phyloP scores from a whole-genome alignment of 2,797 vertebrate genomes.

The Prunella strophiata region DNA sequence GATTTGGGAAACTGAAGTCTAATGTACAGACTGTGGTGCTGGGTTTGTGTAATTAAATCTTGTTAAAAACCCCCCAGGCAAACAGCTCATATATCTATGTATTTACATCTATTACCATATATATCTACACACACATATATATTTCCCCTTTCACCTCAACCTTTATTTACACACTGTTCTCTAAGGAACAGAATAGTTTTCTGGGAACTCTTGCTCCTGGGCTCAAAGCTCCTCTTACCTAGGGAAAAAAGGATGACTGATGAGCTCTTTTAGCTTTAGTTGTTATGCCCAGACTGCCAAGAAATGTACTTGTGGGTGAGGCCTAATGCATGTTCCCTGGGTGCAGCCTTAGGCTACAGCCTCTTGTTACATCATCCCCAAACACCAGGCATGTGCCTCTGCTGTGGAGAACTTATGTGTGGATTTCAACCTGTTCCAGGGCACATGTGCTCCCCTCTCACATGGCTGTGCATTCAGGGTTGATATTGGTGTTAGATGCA shows the following conservation, averaged over 20 bases:
- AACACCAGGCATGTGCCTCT: background rate
- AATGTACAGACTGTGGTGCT: background rate
- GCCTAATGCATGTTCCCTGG: background rate
- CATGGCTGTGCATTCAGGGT: background rate
- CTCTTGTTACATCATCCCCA: background rate
- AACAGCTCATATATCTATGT: background rate
- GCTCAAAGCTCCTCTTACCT: background rate
- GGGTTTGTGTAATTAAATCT: background rate
- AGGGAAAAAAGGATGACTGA: background rate
- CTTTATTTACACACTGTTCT: background rate
- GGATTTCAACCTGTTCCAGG: background rate
- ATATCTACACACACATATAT: rapidly evolving
- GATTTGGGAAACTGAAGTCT: background rate
- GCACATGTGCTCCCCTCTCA: background rate
- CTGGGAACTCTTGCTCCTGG: background rate
- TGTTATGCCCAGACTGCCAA: background rate
- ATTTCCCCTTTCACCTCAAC: background rate
- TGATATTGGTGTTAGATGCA: background rate
- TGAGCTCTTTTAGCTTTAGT: background rate
- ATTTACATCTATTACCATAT: background rate
- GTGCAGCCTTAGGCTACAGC: background rate
- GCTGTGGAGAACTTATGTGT: rapidly evolving
- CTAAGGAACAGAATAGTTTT: background rate
- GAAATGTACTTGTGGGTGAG: background rate
- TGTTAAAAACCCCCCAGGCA: rapidly evolving